Evolutionary conservation across 2,888 invertebrate species (phyloP).

Genomic region (Arrhopalites spinosus): DNA sequence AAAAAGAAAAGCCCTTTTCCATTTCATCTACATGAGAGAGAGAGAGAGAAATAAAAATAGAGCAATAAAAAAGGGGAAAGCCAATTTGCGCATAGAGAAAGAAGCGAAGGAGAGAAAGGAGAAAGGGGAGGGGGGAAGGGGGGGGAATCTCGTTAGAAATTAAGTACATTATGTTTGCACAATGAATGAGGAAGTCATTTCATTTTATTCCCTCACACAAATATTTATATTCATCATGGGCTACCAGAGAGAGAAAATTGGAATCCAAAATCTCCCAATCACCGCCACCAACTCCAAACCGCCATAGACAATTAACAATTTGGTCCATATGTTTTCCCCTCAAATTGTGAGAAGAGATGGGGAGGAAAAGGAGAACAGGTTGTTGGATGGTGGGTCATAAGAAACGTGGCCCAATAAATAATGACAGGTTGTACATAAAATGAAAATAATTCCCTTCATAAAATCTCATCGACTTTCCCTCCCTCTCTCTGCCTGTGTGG

Average conservation of each 20-base stretch:
- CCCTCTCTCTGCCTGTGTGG: too few species aligned
- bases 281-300: too few species aligned
- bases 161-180: conserved; percentile 27
- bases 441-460: too few species aligned
- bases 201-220: conserved; percentile 20
- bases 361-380: too few species aligned
- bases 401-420: too few species aligned
- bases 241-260: background rate
- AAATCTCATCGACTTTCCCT: too few species aligned
- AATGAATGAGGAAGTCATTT: conserved; percentile 29
- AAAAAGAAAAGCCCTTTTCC: too few species aligned
- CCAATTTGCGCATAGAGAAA: conserved; percentile 16
- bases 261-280: background rate
- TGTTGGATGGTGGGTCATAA: too few species aligned
- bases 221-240: background rate
- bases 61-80: conserved; percentile 27
- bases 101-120: background rate
- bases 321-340: too few species aligned
- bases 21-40: background rate
- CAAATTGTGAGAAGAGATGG: too few species aligned
- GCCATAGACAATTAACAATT: too few species aligned
- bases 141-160: conserved; percentile 32
- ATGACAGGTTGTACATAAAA: too few species aligned
- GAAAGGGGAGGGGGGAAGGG: conserved; percentile 15
- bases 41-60: conserved; percentile 7